These are phyloP conservation scores for Phrixothrix hirtus DNA, from an alignment of 2,888 invertebrate species.

Conservation along the genomic window DNA sequence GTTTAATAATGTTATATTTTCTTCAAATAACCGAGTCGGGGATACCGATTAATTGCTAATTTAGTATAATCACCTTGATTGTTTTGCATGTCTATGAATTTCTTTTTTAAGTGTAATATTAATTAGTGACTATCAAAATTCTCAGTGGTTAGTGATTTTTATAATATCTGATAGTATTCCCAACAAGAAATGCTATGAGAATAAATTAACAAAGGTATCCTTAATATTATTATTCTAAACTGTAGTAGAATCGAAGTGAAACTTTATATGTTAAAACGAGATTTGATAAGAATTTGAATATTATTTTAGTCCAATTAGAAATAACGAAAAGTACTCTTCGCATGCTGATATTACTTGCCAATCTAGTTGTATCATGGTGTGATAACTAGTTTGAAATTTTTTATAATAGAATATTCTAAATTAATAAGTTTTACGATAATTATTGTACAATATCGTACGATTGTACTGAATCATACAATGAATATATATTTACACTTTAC, in stretches of 20 bases:
- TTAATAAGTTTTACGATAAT: slow-evolving; percentile 32
- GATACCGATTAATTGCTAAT: too few relatives aligned
- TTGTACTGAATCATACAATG: slow-evolving; percentile 38
- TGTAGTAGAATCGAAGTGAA: slow-evolving; percentile 13
- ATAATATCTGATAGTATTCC: slow-evolving; percentile 17
- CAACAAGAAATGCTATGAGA: slow-evolving; percentile 16
- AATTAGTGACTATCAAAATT: slow-evolving; percentile 12
- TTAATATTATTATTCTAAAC: slow-evolving; percentile 3
- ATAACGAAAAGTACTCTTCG: not conserved
- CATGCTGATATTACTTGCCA: slow-evolving; percentile 1
- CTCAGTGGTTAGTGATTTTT: slow-evolving; percentile 31
- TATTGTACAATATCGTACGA: slow-evolving; percentile 26
- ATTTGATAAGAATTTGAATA: slow-evolving; percentile 24
- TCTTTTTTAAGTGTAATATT: too few relatives aligned
- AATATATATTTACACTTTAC: slow-evolving; percentile 34
- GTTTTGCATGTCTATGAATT: too few relatives aligned
- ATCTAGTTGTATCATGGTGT: slow-evolving; percentile 8
- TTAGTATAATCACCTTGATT: too few relatives aligned
- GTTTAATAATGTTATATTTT: too few relatives aligned
- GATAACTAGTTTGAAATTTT: slow-evolving; percentile 10
- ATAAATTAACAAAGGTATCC: slow-evolving; percentile 14
- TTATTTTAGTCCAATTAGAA: slow-evolving; percentile 7
- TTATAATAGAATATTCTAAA: slow-evolving; percentile 33
- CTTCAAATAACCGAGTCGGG: too few relatives aligned
- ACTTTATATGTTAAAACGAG: slow-evolving; percentile 21